Conservation (phyloP, 2,113 vertebrate genomes). For the Percina caprodes region DNA sequence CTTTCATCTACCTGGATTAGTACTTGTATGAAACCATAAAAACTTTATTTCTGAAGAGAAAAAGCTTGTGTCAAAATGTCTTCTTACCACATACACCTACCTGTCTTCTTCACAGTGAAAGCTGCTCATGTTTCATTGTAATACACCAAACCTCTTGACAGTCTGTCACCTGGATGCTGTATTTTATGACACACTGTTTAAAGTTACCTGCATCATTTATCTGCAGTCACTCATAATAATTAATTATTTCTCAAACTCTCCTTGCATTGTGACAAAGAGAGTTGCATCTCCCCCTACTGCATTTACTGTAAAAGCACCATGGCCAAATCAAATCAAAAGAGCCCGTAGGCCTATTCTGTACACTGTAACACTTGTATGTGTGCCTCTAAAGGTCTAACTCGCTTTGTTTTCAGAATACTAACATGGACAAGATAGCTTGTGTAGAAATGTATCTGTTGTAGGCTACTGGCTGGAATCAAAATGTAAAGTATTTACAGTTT, state of each 20-base stretch:
- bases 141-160: conserved; percentile 16
- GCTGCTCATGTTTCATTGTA: conserved; percentile 27
- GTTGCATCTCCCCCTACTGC: conserved; percentile 76
- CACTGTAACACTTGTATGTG: not conserved
- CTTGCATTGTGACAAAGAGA: conserved; percentile 47
- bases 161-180: conserved; percentile 34
- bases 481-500: not conserved
- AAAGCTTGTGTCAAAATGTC: conserved; percentile 6
- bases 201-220: conserved; percentile 33
- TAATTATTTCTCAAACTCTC: conserved; percentile 37
- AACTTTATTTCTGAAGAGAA: conserved; percentile 19
- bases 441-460: not conserved
- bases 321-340: not conserved
- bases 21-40: not conserved
- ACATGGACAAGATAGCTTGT: not conserved
- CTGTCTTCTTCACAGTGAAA: conserved; percentile 30
- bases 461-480: not conserved
- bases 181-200: conserved; percentile 43
- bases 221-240: conserved; percentile 44
- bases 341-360: not conserved
- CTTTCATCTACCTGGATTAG: not conserved
- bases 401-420: not conserved
- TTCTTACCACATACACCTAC: not conserved
- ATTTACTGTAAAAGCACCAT: conserved; percentile 40
- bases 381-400: not conserved